Evolutionary conservation across 2,888 invertebrate genomes (phyloP), one percentile per base, ranked within the genome.

Genomic region (Lepidocyrtinus sp.): DNA sequence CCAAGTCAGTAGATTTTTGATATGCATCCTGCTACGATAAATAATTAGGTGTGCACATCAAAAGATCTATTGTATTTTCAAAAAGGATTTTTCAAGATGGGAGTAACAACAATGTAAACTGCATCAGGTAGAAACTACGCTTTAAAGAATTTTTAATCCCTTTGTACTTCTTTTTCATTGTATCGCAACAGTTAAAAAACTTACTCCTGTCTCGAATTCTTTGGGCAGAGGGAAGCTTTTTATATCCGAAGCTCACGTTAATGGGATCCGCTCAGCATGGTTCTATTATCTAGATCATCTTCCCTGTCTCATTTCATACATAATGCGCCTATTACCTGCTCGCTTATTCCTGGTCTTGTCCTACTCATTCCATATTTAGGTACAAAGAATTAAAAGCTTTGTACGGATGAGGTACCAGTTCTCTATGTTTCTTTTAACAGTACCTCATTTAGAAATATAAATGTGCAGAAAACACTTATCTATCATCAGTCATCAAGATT

Each of bases 251-350:
- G 75, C 75, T 76, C 70, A 64, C 62, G 76, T 64, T 76, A 76
- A 76, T 76, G 76, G 76, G 76, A 76, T 76, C 63, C 70, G 63
- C 76, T 70, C 76, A 76, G 76, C 76, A 64, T 76, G 76, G 70
- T 70, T 70, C 36, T 70, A 76, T 76, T 76, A 76, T 76, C 76
- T 76, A 65, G 76, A 76, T 76, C 76, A 76, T 76, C 75, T 75
- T 65, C 46, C 68, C 75, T 69, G 61, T 68, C 70, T 75, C 75
- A 67, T 67, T 75, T 75, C 68, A 67, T 63, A 73, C 61, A 75
- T 67, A 67, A 75, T 74, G 61, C 67, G 36, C 75, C 36, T 67
- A 65, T 68, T 67, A 65, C 5, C 3, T 55, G 3, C 55, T n/a
- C 55, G 2, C 55, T 55, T n/a, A 12, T 36, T 12, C 36, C 36